Base-by-base conservation (phyloP, 2,113 vertebrate genomes). In the Podilymbus podiceps region DNA sequence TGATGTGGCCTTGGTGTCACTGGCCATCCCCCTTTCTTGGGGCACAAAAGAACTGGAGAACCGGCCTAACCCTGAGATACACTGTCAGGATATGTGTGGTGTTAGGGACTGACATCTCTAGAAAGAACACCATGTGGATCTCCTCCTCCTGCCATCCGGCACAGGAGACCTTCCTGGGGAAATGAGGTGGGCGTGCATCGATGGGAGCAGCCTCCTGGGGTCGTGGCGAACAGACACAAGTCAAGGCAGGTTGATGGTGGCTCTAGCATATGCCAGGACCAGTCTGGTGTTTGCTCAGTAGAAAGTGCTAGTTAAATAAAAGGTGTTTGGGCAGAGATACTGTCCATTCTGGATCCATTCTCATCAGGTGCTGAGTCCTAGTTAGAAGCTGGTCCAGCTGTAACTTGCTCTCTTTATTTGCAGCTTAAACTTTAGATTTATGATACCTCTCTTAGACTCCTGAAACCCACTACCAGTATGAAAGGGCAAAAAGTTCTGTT, bases 101-200 rank as follows among this genome's bases (percentile, higher is more conserved):
- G n/a, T 38, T 59, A 62, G 55, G 21, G 35, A 23, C 33, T 56
- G 71, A 23, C 19, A 22, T 62, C 75, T 87, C 52, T 44, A 27
- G 79, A 66, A 68, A 85, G 28, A 21, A 27, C 17, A 35, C 0
- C 1, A 9, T 47, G 55, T 0, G 0, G 33, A 55, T 56, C 12
- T 62, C 15, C 9, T 56, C 12, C 8, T 60, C 21, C 30, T 69
- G 33, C 31, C 28, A 27, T 55, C 20, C 1, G 2, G 7, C 28
- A n/a, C 2, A 4, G 10, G 20, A 62, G 38, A 5, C 22, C 4
- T 46, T 84, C 46, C 35, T 63, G 60, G 23, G 15, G 11, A 59
- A 35, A 47, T 0, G 2, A 56, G 8, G 27, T 38, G 9, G 25
- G 19, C 38, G 27, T 8, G 14, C 16, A 28, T 22, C 0, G 0